Evolutionary conservation across 2,113 vertebrate species (phyloP).

Genomic region (Osmerus mordax): DNA sequence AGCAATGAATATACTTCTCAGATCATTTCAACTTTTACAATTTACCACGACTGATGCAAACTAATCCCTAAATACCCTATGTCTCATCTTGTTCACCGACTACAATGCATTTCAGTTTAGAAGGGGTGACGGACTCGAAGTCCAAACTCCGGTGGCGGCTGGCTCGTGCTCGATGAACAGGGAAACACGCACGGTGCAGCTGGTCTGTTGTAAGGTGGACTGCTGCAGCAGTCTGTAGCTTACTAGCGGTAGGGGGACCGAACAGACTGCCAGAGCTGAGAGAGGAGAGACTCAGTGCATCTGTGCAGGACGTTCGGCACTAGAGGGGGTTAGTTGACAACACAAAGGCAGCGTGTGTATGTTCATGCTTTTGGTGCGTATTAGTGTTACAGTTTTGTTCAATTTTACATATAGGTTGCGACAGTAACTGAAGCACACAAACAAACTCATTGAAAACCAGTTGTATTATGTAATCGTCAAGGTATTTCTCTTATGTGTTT

Average conservation of each 20-base stretch:
- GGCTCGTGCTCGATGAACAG: too few species aligned
- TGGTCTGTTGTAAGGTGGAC: conserved; percentile 7
- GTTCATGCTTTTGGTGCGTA: not conserved
- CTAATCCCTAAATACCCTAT: too few species aligned
- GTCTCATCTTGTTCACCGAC: too few species aligned
- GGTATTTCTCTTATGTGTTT: not conserved
- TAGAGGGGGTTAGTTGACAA: conserved; percentile 88
- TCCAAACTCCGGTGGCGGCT: too few species aligned
- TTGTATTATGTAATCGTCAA: too few species aligned
- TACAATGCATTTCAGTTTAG: too few species aligned
- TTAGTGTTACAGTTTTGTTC: not conserved
- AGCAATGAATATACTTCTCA: not conserved
- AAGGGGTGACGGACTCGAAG: too few species aligned
- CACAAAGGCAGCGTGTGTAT: conserved; percentile 51
- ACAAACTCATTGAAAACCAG: too few species aligned
- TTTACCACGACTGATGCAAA: too few species aligned
- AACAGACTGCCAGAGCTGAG: conserved; percentile 43
- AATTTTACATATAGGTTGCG: too few species aligned
- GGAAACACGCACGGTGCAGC: not conserved
- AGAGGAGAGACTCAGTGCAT: conserved; percentile 52
- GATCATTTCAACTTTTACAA: conserved; percentile 41
- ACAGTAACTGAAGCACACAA: too few species aligned
- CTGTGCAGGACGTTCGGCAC: conserved; percentile 72
- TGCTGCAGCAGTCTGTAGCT: conserved; percentile 26
- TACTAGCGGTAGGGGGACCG: conserved; percentile 20